These are phyloP conservation scores for Gambusia holbrooki DNA, from an alignment of 2,113 vertebrate species.

Conservation along the genomic window DNA sequence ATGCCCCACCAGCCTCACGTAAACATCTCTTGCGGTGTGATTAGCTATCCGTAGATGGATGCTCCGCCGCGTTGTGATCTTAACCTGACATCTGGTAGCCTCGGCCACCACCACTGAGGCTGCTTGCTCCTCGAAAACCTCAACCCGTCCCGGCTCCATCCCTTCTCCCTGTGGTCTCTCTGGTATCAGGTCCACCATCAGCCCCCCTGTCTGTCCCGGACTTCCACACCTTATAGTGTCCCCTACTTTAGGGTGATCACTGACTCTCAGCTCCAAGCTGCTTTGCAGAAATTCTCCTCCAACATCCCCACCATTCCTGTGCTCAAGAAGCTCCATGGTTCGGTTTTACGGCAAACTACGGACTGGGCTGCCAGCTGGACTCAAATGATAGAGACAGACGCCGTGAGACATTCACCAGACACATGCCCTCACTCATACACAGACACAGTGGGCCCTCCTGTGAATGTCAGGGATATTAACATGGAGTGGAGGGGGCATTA, in stretches of 20 bases:
- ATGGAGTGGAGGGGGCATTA: slow-evolving; percentile 85
- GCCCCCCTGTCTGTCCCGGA: slow-evolving; percentile 17
- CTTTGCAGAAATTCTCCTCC: slow-evolving; percentile 35
- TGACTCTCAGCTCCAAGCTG: slow-evolving; percentile 31
- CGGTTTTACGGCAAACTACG: slow-evolving; percentile 12
- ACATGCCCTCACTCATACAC: slow-evolving; percentile 44
- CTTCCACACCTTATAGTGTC: slow-evolving; percentile 14
- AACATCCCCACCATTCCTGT: slow-evolving; percentile 43
- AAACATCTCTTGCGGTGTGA: slow-evolving; percentile 89
- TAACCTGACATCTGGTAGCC: slow-evolving; percentile 92
- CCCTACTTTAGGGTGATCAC: neutral
- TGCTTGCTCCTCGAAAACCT: slow-evolving; percentile 62
- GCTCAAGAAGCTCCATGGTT: slow-evolving; percentile 74
- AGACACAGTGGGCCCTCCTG: slow-evolving; percentile 59
- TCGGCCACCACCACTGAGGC: slow-evolving; percentile 60
- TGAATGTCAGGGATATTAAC: slow-evolving; percentile 88
- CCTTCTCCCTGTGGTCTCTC: slow-evolving; percentile 16
- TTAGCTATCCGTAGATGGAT: slow-evolving; percentile 92
- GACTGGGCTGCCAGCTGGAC: slow-evolving; percentile 45
- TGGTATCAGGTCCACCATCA: slow-evolving; percentile 23
- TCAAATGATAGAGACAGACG: slow-evolving; percentile 39
- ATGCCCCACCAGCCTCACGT: slow-evolving; percentile 88
- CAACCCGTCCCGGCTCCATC: slow-evolving; percentile 29
- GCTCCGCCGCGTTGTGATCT: slow-evolving; percentile 90
- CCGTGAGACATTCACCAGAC: slow-evolving; percentile 49